These are phyloP conservation scores for Halyomorpha halys DNA, from an alignment of 1,140 invertebrate genomes.

Conservation along the genomic window DNA sequence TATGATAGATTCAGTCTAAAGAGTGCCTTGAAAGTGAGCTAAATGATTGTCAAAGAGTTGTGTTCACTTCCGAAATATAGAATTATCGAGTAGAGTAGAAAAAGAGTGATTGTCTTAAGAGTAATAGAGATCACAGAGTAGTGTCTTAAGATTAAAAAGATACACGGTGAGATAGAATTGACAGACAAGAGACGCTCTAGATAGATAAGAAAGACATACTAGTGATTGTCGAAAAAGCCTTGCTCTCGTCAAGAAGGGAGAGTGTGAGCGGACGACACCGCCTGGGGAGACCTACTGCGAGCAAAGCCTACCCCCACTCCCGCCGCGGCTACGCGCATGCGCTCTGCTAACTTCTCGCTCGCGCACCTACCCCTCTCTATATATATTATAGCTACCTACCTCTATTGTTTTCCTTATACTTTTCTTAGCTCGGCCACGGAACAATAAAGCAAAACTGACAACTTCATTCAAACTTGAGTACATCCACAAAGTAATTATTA, in stretches of 20 bases:
- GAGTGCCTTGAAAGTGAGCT: constrained; percentile 18
- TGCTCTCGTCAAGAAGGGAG: constrained; percentile 1
- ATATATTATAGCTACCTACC: too few species aligned
- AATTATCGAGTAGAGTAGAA: constrained; percentile 13
- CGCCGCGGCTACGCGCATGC: not conserved
- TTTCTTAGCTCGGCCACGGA: too few species aligned
- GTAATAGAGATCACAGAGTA: constrained; percentile 14
- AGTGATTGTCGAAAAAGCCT: constrained; percentile 12
- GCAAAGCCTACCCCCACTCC: constrained; percentile 2
- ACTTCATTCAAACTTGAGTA: too few species aligned
- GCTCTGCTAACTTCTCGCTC: not conserved
- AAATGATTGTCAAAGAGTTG: constrained; percentile 14
- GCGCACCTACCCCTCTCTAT: not conserved
- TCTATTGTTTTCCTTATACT: too few species aligned
- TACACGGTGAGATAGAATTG: constrained; percentile 9
- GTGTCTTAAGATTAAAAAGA: constrained; percentile 11
- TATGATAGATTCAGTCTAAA: constrained; percentile 14
- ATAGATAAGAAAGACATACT: constrained; percentile 12
- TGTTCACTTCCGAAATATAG: constrained; percentile 9
- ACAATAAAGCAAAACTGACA: too few species aligned
- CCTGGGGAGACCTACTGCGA: constrained; percentile 10
- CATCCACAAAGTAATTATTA: too few species aligned
- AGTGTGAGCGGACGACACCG: constrained; percentile 9
- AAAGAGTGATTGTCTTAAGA: constrained; percentile 19
- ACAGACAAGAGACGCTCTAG: not conserved